A percentile compares a stretch with the other conserved stretches of the same genome.
Conservation (phyloP, 2,113 vertebrate genomes). For the Lophotis ruficrista region DNA sequence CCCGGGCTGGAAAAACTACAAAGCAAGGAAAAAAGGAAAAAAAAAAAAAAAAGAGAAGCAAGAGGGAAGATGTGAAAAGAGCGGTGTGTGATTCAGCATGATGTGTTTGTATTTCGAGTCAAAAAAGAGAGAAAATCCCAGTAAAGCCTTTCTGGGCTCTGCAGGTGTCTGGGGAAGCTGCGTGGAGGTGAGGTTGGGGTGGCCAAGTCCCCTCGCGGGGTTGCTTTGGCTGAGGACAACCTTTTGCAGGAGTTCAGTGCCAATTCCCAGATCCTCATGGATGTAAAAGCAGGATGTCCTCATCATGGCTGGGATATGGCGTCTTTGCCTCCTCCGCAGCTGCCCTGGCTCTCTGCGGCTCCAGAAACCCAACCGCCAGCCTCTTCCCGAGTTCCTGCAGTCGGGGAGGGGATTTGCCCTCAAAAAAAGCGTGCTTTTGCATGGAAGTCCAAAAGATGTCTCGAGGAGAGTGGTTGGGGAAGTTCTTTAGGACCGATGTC, state of each 20-base stretch:
- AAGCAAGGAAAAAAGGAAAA: not conserved
- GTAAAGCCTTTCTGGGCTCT: not conserved
- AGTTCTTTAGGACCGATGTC: not conserved
- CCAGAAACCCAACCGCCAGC: not conserved
- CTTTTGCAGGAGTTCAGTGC: not conserved
- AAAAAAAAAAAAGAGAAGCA: no score
- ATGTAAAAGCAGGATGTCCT: not conserved
- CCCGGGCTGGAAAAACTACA: not conserved
- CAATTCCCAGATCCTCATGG: not conserved
- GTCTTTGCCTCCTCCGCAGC: not conserved
- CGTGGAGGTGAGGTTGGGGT: not conserved
- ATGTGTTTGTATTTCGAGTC: not conserved
- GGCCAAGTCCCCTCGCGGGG: not conserved
- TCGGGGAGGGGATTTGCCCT: not conserved
- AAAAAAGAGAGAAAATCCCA: not conserved
- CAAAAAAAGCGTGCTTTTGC: not conserved
- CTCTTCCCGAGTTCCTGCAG: not conserved
- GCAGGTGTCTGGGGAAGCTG: not conserved
- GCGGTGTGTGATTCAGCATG: not conserved
- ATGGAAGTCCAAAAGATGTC: not conserved
- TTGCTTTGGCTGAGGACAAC: not conserved
- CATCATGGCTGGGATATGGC: fast-evolving
- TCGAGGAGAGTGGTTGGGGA: not conserved
- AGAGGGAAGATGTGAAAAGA: not conserved
- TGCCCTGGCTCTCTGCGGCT: not conserved